Percentiles rank a stretch among this genome's conserved stretches.
These are phyloP conservation scores for Macheiramphus alcinus DNA, from an alignment of 2,113 vertebrate species.

Conservation along the genomic window DNA sequence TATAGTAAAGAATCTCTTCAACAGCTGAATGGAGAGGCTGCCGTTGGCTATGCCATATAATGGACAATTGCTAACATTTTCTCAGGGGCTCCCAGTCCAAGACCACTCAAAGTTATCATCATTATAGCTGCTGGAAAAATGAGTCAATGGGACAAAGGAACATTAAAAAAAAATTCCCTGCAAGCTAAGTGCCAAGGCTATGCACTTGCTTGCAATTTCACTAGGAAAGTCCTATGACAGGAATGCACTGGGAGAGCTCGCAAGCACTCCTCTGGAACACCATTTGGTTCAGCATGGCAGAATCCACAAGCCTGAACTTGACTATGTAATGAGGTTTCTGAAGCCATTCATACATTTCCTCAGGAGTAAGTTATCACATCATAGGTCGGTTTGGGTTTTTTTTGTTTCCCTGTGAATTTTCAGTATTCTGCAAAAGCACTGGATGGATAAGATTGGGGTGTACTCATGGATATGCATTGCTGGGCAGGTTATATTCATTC, in stretches of 20 bases:
- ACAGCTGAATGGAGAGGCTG: conserved; percentile 25
- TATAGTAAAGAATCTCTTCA: conserved; percentile 8
- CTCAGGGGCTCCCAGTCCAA: not conserved
- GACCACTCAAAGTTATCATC: conserved; percentile 61
- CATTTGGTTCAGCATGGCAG: conserved; percentile 69
- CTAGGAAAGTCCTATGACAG: conserved; percentile 51
- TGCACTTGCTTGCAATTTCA: conserved; percentile 67
- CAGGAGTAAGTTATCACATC: conserved; percentile 61
- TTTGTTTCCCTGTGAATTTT: not conserved
- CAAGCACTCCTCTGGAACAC: conserved; percentile 61
- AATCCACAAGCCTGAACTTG: conserved; percentile 58
- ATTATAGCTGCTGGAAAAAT: conserved; percentile 62
- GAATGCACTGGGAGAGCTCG: conserved; percentile 53
- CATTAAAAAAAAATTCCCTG: conserved; percentile 40
- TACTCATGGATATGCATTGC: not conserved
- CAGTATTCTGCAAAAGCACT: not conserved
- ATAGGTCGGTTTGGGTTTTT: not conserved
- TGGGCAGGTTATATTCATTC: not conserved
- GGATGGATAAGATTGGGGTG: not conserved
- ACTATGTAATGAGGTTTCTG: conserved; percentile 58
- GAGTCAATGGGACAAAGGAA: conserved; percentile 41
- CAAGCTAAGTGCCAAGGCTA: conserved; percentile 71
- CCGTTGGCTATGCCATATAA: conserved; percentile 40
- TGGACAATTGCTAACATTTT: conserved; percentile 67
- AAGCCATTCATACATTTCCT: conserved; percentile 61